Evolutionary conservation across 2,797 vertebrate genomes (phyloP).

Genomic region (Acestrorhynchus altus): DNA sequence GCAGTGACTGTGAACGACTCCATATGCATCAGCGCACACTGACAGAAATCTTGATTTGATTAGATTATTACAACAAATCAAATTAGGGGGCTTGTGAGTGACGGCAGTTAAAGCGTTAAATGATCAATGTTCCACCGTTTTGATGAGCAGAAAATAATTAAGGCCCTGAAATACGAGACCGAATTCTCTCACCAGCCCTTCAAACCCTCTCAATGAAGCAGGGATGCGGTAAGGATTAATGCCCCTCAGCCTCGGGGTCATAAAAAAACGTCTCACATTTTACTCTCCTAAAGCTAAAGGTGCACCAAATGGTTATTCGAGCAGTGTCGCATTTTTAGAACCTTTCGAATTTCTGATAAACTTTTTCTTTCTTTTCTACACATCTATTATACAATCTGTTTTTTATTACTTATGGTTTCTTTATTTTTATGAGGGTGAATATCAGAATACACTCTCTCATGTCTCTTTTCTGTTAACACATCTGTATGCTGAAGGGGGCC

Average conservation of each 20-base stretch:
- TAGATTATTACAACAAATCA: conserved; percentile 22
- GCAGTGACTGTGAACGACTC: neutral
- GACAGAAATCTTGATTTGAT: conserved; percentile 18
- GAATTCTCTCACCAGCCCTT: no score
- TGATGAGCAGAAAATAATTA: neutral
- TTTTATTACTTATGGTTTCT: no score
- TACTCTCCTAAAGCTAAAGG: neutral
- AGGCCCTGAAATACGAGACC: neutral
- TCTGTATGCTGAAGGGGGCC: conserved; percentile 65
- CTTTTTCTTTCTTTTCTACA: no score
- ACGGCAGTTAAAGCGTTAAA: neutral
- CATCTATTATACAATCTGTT: no score
- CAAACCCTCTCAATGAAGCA: neutral
- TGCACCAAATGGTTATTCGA: no score
- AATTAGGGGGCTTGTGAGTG: neutral
- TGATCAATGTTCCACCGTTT: neutral
- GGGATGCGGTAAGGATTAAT: neutral
- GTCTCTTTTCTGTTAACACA: conserved; percentile 67
- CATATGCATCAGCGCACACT: neutral
- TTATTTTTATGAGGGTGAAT: no score
- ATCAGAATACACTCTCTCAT: no score
- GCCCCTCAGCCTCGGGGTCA: neutral
- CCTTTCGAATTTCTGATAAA: no score
- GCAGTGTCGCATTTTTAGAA: no score
- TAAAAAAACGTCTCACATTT: neutral